These are phyloP conservation scores for Drosophila mojavensis DNA, from an alignment of 1,140 invertebrate genomes.

Conservation along the genomic window DNA sequence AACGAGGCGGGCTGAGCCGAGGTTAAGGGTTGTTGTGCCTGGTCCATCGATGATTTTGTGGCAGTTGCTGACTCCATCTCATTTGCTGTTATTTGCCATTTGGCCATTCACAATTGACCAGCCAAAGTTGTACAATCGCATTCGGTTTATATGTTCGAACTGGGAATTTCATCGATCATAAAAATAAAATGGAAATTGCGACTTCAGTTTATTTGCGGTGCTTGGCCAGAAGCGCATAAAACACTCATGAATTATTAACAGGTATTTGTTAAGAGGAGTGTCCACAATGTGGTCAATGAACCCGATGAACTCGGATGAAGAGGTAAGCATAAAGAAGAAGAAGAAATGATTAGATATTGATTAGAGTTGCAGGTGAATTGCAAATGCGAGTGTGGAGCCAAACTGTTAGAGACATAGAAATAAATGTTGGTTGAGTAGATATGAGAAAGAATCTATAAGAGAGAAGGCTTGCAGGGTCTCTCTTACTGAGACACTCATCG, in stretches of 20 bases:
- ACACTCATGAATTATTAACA: conserved; percentile 78
- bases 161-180: conserved; percentile 80
- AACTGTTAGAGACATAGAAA: too few relatives aligned
- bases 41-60: background rate
- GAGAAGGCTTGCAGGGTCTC: too few relatives aligned
- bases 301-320: conserved; percentile 39
- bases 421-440: too few relatives aligned
- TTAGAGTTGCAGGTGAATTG: background rate
- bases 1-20: background rate
- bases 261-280: conserved; percentile 51
- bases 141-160: conserved; percentile 61
- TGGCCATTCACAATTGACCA: conserved; percentile 56
- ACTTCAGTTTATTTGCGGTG: conserved; percentile 74
- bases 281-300: conserved; percentile 60
- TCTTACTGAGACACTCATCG: too few relatives aligned
- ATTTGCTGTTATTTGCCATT: conserved; percentile 40
- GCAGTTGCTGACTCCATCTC: background rate
- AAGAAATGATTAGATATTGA: conserved; percentile 8
- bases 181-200: conserved; percentile 74
- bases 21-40: background rate
- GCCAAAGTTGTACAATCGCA: conserved; percentile 13
- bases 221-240: conserved; percentile 57
- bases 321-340: background rate
- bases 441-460: too few relatives aligned
- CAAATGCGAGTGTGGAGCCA: background rate